Conservation (phyloP, 2,888 invertebrate genomes). For the Alviniconcha strummeri region DNA sequence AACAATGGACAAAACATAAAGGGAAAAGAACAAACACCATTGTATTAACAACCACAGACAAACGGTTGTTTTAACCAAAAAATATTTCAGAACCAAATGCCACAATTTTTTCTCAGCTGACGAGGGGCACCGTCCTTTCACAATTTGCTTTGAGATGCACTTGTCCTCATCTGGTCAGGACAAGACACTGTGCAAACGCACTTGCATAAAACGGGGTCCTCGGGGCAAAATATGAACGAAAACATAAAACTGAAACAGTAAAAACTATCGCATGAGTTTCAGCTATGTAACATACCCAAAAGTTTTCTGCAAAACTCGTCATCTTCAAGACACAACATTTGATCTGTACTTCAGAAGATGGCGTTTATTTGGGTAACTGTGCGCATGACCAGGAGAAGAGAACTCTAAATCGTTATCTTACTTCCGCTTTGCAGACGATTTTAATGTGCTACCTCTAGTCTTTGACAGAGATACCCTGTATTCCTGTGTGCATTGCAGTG, state of each 20-base stretch:
- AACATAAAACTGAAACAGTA: background rate
- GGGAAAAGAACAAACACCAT: too few species aligned
- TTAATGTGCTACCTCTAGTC: background rate
- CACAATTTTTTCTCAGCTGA: background rate
- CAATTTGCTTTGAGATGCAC: background rate
- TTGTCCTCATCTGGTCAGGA: too few species aligned
- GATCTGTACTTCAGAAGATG: slow-evolving; percentile 55
- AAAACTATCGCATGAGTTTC: background rate
- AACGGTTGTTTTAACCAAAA: background rate
- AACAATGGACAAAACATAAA: background rate
- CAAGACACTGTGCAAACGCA: background rate
- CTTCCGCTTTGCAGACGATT: slow-evolving; percentile 16
- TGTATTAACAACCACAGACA: background rate
- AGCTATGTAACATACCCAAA: slow-evolving; percentile 60
- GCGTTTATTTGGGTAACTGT: slow-evolving; percentile 63
- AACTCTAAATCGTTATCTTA: slow-evolving; percentile 11
- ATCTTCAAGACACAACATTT: slow-evolving; percentile 42
- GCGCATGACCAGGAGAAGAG: slow-evolving; percentile 59
- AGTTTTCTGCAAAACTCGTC: slow-evolving; percentile 68
- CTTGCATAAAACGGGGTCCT: background rate
- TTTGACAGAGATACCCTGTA: background rate
- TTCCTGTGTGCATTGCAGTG: background rate
- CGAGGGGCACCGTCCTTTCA: background rate
- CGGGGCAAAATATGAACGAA: background rate
- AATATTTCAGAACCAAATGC: background rate